phyloP scores from a whole-genome alignment of 2,113 vertebrate genomes.

The Ceratotherium simum region DNA sequence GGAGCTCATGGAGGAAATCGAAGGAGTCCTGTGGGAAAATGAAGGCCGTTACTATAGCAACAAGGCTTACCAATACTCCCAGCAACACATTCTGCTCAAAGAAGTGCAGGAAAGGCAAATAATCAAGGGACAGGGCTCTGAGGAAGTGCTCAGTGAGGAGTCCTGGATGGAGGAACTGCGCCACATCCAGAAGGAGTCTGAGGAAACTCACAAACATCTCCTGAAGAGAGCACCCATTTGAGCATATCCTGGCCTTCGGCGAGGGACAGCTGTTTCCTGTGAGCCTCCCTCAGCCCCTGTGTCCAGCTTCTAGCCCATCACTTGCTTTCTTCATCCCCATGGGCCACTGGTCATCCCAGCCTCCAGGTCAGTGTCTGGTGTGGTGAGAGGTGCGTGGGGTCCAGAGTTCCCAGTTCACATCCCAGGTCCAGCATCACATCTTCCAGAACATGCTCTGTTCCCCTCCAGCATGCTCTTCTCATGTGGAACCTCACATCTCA shows the following conservation, averaged over 20 bases:
- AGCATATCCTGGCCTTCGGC: fast-evolving
- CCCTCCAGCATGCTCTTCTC: background rate
- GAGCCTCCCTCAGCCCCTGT: background rate
- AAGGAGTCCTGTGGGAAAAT: conserved; percentile 9
- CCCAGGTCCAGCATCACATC: background rate
- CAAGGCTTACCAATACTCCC: fast-evolving
- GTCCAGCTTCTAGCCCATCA: fast-evolving
- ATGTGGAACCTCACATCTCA: fast-evolving
- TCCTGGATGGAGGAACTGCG: background rate
- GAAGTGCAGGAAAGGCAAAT: fast-evolving
- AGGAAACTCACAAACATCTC: background rate
- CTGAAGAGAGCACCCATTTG: fast-evolving
- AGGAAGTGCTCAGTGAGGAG: fast-evolving
- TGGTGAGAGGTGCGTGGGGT: fast-evolving
- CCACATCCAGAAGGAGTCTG: background rate
- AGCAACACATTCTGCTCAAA: fast-evolving
- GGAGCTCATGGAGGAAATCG: background rate
- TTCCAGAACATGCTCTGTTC: background rate
- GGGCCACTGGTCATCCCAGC: fast-evolving
- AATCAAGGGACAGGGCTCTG: fast-evolving
- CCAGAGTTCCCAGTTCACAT: background rate
- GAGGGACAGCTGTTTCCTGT: fast-evolving
- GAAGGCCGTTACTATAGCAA: fast-evolving
- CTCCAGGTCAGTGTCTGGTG: background rate
- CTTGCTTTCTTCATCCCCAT: no score